Evolutionary conservation across 2,113 vertebrate genomes (phyloP), one percentile per base, ranked within the genome.

Genomic region (Heterochromis multidens): DNA sequence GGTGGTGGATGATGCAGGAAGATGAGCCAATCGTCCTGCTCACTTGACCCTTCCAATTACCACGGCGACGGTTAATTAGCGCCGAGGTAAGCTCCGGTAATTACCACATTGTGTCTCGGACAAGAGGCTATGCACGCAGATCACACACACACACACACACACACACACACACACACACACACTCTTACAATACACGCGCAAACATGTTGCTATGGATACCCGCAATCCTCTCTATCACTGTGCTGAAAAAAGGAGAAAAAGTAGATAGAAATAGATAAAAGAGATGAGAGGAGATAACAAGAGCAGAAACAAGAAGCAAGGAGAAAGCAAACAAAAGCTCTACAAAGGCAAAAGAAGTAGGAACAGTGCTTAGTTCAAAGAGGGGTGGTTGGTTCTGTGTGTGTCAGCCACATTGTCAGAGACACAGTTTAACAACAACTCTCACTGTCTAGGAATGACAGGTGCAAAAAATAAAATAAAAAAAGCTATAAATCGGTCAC

Each of bases 11-110:
- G 91, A 92, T 90, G 90, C 87, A 79, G 81, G 91, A 91, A 90
- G 94, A 93, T 95, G 93, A 95, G 94, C 93, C 92, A 94, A 96
- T 95, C 90, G 90, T 94, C 93, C 90, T 92, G 95, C 91, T 93
- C 95, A 95, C 95, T 96, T 96, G 95, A 96, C 96, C 95, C 91
- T 77, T 95, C 92, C 94, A 95, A 96, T 96, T 96, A 96, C 94
- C 94, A 93, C 90, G 70, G 93, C 91, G 91, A 91, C 89, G 95
- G 92, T 95, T 96, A 96, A 96, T 96, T 96, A 96, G 95, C 89
- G 29, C 91, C 40, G 92, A 95, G 96, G 95, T 95, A 95, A 96
- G 95, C 94, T 94, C 92, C 57, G 88, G 95, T 95, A 95, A 96
- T 96, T 95, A 96, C 93, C 93, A 85, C 93, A 95, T 95, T 95